Conservation (phyloP, 37 sponge, comb jelly and placozoan genomes). For the Spongilla lacustris region DNA sequence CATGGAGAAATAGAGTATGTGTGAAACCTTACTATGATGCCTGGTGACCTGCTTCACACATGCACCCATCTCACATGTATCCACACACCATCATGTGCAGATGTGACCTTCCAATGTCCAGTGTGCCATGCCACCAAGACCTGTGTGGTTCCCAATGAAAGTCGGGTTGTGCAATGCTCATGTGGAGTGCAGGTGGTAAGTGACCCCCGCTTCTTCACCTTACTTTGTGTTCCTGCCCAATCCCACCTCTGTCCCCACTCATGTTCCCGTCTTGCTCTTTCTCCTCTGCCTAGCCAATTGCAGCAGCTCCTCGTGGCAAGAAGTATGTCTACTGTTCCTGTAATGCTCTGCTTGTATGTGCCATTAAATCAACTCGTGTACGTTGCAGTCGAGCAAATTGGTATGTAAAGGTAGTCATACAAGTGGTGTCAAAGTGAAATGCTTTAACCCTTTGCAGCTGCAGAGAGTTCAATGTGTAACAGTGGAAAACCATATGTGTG, state of each 20-base stretch:
- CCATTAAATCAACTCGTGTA: slow-evolving; percentile 74
- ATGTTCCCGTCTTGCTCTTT: too few relatives aligned
- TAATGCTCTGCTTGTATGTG: slow-evolving; percentile 90
- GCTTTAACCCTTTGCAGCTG: neutral
- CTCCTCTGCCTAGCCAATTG: slow-evolving; percentile 68
- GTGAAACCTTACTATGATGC: too few relatives aligned
- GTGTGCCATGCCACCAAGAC: neutral
- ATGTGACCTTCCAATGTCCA: neutral
- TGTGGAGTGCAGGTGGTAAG: neutral
- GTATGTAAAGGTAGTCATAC: slow-evolving; percentile 41
- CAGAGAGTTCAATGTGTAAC: neutral
- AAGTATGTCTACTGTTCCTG: slow-evolving; percentile 95
- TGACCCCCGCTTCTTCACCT: too few relatives aligned
- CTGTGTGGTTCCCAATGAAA: neutral
- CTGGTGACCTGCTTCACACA: neutral
- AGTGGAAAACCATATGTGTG: neutral
- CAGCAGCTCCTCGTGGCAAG: slow-evolving; percentile 88
- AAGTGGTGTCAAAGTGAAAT: neutral
- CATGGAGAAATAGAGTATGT: too few relatives aligned
- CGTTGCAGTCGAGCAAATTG: slow-evolving; percentile 89
- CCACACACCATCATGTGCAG: neutral
- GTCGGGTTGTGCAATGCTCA: neutral
- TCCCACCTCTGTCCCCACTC: too few relatives aligned
- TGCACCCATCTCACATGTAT: neutral
- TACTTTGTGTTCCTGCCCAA: too few relatives aligned